Base-by-base conservation (phyloP, 2,113 vertebrate species). In the Clinocottus analis region DNA sequence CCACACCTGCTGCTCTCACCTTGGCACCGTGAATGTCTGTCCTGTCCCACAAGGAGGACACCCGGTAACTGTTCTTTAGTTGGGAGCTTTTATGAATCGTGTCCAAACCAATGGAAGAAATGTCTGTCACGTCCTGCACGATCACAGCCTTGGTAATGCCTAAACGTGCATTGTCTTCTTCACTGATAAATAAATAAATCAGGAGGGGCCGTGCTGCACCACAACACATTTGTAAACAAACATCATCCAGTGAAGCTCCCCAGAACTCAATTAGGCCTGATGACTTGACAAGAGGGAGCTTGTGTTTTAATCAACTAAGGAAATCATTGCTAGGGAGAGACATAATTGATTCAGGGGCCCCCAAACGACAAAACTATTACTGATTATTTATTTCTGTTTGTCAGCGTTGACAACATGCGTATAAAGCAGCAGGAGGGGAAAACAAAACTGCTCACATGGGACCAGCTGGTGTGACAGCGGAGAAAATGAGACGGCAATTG, bases 211-310 rank as follows among this genome's bases (percentile, higher is more conserved):
- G 4, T 47, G 64, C 39, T 29, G 51, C 63, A 68, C 67, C 56
- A 75, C 63, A 64, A 31, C 21, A n/a, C 68, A 77, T 3, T 56
- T 61, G 14, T 67, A 81, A 84, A 70, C 64, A 56, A 81, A 80
- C 69, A 68, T 47, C 4, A 14, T 76, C 47, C 61, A 51, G 19
- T 53, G 61, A 43, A 73, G 65, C 74, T 93, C 91, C 92, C 89
- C 85, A 92, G 92, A 79, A 93, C 89, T 93, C 85, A 94, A 95
- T 94, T 94, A 94, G 88, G 79, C 61, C 81, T 95, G 93, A 95
- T 95, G 91, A 93, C 84, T 90, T 59, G 87, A 89, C 94, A 82
- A 88, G 58, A 53, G 90, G 94, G 92, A 93, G 85, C 82, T 73
- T 53, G 89, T 91, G 91, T 91, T 90, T 84, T 89, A 90, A 89